Evolutionary conservation across 2,113 vertebrate genomes (phyloP).

Genomic region (Ascaphus truei): DNA sequence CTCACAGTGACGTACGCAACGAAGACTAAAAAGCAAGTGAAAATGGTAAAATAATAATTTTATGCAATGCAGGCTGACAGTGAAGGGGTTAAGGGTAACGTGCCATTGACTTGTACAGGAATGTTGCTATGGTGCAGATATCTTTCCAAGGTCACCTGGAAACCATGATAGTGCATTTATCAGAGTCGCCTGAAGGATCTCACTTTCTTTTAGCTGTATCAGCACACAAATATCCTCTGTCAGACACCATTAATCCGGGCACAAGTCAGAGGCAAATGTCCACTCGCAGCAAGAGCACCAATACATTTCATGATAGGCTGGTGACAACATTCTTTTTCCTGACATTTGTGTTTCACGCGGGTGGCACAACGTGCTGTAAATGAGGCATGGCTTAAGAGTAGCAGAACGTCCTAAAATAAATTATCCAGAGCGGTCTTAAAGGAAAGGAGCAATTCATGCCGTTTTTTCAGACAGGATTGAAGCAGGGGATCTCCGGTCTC

Average conservation of each 20-base stretch:
- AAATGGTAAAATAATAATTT: not conserved
- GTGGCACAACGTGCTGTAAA: too few relatives aligned
- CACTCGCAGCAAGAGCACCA: not conserved
- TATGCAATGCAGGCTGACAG: not conserved
- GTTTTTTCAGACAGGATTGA: too few relatives aligned
- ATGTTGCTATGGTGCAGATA: not conserved
- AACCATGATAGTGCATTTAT: not conserved
- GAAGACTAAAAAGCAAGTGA: not conserved
- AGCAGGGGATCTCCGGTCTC: too few relatives aligned
- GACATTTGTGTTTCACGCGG: too few relatives aligned
- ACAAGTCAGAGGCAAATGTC: not conserved
- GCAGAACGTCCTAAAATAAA: too few relatives aligned
- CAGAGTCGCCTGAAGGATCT: not conserved
- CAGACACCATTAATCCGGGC: conserved; percentile 1
- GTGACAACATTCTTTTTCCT: not conserved
- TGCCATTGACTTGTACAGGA: too few relatives aligned
- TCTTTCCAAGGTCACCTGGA: conserved; percentile 1
- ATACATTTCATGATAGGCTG: not conserved
- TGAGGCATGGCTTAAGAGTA: too few relatives aligned
- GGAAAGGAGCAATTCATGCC: too few relatives aligned
- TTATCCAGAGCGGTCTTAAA: too few relatives aligned
- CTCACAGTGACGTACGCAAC: too few relatives aligned
- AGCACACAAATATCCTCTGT: conserved; percentile 5
- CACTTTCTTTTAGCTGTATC: not conserved
- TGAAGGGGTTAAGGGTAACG: not conserved